These are phyloP conservation scores for Sarotherodon lohbergeri DNA, from an alignment of 2,113 vertebrate species.

Conservation along the genomic window DNA sequence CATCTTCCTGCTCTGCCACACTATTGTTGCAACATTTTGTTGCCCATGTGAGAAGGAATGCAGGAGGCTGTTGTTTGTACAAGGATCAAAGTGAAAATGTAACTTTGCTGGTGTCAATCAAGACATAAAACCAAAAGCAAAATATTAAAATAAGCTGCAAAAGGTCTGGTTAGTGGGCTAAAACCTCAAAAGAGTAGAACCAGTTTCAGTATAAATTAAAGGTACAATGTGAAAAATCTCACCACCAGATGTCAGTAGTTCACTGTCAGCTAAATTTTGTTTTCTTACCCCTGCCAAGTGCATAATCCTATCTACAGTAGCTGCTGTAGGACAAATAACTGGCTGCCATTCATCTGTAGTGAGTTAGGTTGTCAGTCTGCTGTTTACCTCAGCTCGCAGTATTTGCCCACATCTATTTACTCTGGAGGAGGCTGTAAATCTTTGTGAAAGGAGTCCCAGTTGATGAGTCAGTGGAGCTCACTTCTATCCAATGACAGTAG, in stretches of 20 bases:
- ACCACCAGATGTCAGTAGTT: not conserved
- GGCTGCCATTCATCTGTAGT: not conserved
- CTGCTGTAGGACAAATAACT: not conserved
- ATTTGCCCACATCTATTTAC: not conserved
- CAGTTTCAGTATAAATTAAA: not conserved
- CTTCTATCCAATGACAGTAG: not conserved
- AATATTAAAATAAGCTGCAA: not conserved
- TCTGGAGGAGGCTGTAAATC: not conserved
- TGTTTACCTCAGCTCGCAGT: not conserved
- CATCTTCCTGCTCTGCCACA: not conserved
- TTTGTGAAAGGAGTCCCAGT: not conserved
- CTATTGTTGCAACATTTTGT: not conserved
- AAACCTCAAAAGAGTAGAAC: not conserved
- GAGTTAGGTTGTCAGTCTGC: not conserved
- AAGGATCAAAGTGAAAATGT: not conserved
- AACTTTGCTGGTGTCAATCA: not conserved
- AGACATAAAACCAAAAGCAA: not conserved
- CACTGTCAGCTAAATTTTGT: not conserved
- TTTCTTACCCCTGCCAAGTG: not conserved
- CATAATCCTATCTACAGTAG: not conserved
- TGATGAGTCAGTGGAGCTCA: not conserved
- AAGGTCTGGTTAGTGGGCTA: not conserved
- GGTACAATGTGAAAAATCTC: not conserved
- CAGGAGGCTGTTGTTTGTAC: not conserved
- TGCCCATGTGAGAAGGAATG: not conserved